Base-by-base conservation (phyloP, 35 echinoderm and acorn worm species). In the Anneissia japonica region DNA sequence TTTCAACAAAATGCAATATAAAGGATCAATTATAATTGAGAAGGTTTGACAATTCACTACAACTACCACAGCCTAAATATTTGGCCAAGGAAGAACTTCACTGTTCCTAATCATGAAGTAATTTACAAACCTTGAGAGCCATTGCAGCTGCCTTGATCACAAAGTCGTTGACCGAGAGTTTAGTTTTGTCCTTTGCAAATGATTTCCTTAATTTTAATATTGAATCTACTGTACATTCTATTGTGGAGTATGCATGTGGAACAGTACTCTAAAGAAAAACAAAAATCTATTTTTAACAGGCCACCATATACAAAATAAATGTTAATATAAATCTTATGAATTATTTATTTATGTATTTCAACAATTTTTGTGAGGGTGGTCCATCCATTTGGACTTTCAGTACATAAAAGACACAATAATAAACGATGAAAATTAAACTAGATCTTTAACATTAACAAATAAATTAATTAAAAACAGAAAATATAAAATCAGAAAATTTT, bases 101-200 rank as follows among this genome's bases (percentile, higher is more conserved):
- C n/a, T n/a, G n/a, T n/a, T n/a, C n/a, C n/a, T 26, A 56, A 26
- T 13, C 46, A 56, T 26, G 26, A 26, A 56, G 11, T 13, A 11
- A 56, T 26, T 13, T 11, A 56, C 46, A 56, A 73, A 97, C 95
- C 89, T 93, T 93, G 26, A 97, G 81, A 3, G 95, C 78, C 39
- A 89, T 75, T 4, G 91, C 95, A 72, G 88, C 91, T 55, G 95
- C 95, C 88, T 97, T 97, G 79, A 97, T 97, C 35, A 97, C 90
- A 86, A 97, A 97, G 34, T 97, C 95, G 76, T 97, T 97, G 33
- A 97, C 95, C 64, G 95, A 97, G 0, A 97, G 88, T 81, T 97
- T 97, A 23, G 93, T 73, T 37, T 91, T 83, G 29, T 93, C 91
- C 78, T 93, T 79, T 75, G 91, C 91, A 28, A 97, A 79, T 36